A percentile compares a stretch with the other conserved stretches of the same genome.
Evolutionary conservation across 1,140 invertebrate species (phyloP).

Genomic region (Popillia japonica): DNA sequence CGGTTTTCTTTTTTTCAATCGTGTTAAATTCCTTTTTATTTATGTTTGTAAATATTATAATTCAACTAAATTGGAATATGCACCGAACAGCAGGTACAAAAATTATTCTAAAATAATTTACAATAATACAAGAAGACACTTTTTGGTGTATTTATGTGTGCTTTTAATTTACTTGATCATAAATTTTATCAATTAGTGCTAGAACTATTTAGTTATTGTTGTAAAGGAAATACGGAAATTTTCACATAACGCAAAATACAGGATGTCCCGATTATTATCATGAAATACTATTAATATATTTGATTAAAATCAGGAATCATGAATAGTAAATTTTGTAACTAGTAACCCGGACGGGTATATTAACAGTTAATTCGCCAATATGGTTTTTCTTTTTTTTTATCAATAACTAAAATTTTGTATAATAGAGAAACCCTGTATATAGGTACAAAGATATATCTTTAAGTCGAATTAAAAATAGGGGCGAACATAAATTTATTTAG

Average conservation of each 20-base stretch:
- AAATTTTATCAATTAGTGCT: conserved; percentile 17
- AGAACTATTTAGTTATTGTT: background rate
- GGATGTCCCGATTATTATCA: background rate
- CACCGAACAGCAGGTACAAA: conserved; percentile 51
- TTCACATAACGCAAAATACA: conserved; percentile 17
- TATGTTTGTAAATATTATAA: conserved; percentile 7
- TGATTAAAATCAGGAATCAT: too few species aligned
- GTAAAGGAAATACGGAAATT: background rate
- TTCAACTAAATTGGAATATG: conserved; percentile 41
- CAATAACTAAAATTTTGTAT: background rate
- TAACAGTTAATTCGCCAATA: too few species aligned
- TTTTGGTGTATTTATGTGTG: conserved; percentile 52
- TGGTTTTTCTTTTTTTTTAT: too few species aligned
- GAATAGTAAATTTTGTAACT: too few species aligned
- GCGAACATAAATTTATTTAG: too few species aligned
- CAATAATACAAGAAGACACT: conserved; percentile 55
- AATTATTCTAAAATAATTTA: conserved; percentile 41
- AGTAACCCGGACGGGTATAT: too few species aligned
- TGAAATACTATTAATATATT: too few species aligned
- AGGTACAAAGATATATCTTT: background rate
- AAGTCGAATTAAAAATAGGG: background rate
- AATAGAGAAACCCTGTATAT: background rate
- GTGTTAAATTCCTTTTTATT: background rate
- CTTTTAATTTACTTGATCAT: conserved; percentile 36
- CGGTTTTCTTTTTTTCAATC: background rate